Conservation (phyloP, 2,113 vertebrate species). For the Origma solitaria region DNA sequence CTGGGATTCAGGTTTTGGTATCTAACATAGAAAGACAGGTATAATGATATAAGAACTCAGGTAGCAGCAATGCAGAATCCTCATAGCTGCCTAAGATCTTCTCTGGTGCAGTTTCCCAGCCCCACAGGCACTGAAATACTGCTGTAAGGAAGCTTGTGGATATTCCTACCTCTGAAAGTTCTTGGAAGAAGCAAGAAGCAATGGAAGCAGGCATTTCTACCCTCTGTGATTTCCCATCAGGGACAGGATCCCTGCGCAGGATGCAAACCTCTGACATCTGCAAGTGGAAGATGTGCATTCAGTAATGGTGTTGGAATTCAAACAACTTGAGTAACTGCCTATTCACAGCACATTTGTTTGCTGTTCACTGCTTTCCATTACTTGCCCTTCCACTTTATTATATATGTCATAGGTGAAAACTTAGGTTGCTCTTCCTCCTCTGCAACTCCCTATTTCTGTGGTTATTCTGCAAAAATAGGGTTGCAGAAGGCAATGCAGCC, state of each 20-base stretch:
- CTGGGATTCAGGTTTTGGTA: conserved; percentile 54
- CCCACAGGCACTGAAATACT: neutral
- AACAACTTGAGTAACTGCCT: neutral
- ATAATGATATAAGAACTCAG: neutral
- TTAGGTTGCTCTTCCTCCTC: neutral
- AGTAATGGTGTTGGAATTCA: neutral
- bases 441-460: neutral
- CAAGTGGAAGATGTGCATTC: neutral
- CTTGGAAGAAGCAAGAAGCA: neutral
- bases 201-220: neutral
- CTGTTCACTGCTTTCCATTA: neutral
- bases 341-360: neutral
- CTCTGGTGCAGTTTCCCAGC: neutral
- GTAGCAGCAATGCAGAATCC: neutral
- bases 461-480: neutral
- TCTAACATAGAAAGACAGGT: neutral
- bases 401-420: neutral
- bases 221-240: neutral
- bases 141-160: neutral
- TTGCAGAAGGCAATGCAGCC: neutral
- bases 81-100: neutral
- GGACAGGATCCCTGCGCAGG: neutral
- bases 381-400: neutral
- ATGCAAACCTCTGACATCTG: neutral
- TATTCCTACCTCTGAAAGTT: neutral